These are phyloP conservation scores for Melanaphis sacchari DNA, from an alignment of 1,140 invertebrate genomes.

Conservation along the genomic window DNA sequence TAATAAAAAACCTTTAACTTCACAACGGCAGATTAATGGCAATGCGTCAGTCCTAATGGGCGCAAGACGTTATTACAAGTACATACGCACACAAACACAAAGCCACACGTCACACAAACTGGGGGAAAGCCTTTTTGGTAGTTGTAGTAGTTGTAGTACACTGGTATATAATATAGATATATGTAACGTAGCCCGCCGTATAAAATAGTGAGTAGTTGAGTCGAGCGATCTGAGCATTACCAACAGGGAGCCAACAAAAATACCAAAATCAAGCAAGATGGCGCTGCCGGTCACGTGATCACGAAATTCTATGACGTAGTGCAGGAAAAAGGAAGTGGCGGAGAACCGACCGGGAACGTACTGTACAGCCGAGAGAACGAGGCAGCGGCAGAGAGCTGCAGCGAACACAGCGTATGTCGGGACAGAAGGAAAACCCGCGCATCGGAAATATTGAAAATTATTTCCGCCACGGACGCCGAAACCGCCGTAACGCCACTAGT, in stretches of 20 bases:
- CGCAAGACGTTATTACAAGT: constrained; percentile 39
- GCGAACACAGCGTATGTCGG: not conserved
- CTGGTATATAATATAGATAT: not conserved
- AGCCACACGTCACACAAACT: constrained; percentile 56
- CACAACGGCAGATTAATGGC: not conserved
- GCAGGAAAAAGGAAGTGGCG: constrained; percentile 46
- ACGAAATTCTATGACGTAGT: constrained; percentile 47
- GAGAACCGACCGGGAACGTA: constrained; percentile 3
- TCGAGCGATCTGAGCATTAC: constrained; percentile 41
- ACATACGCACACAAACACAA: constrained; percentile 39
- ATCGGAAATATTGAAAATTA: constrained; percentile 24
- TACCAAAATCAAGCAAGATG: constrained; percentile 57
- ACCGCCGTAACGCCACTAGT: not conserved
- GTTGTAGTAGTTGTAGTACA: too few relatives aligned
- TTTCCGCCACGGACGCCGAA: too few relatives aligned
- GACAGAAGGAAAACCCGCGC: constrained; percentile 8
- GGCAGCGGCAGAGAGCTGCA: not conserved
- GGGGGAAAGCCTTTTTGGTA: constrained; percentile 52
- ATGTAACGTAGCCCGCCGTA: constrained; percentile 1
- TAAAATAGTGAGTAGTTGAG: not conserved
- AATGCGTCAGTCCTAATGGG: constrained; percentile 31
- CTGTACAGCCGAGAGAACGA: not conserved
- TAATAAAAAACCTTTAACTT: too few relatives aligned
- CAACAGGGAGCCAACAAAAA: constrained; percentile 58
- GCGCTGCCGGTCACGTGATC: constrained; percentile 56